phyloP scores from a whole-genome alignment of 2,113 vertebrate genomes.

The Clarias macrocephalus region DNA sequence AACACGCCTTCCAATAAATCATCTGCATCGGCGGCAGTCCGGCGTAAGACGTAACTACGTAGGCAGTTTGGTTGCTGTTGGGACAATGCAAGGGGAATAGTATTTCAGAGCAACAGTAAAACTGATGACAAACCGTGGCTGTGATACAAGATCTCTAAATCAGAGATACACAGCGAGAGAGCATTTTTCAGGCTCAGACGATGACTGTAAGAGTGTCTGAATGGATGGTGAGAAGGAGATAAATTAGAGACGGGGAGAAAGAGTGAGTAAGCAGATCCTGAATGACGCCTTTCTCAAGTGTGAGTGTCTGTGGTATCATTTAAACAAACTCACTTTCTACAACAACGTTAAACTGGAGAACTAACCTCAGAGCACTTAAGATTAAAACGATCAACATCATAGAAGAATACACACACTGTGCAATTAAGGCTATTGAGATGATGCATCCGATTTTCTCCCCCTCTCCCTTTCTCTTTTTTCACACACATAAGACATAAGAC shows the following conservation, averaged over 20 bases:
- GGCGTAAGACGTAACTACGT: slow-evolving; percentile 1
- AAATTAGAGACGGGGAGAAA: neutral
- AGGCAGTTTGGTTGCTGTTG: slow-evolving; percentile 23
- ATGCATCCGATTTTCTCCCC: neutral
- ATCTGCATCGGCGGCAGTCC: slow-evolving; percentile 12
- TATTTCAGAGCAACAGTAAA: slow-evolving; percentile 5
- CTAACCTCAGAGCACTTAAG: neutral
- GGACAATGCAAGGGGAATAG: slow-evolving; percentile 16
- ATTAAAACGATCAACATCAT: neutral
- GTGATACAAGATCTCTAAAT: slow-evolving; percentile 15
- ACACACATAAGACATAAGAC: neutral
- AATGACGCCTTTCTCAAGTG: slow-evolving; percentile 5
- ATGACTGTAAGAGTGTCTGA: neutral
- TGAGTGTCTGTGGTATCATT: neutral
- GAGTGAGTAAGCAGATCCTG: slow-evolving; percentile 16
- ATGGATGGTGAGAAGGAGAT: neutral
- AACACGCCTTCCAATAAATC: slow-evolving; percentile 6
- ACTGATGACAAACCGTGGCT: neutral
- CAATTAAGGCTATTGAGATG: neutral
- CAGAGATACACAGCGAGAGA: neutral
- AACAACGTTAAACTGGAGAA: neutral
- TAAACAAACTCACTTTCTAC: neutral
- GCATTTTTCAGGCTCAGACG: slow-evolving; percentile 8
- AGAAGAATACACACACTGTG: neutral
- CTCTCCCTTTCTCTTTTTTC: slow-evolving; percentile 3